Percentiles rank a stretch among this genome's conserved stretches.
phyloP scores from a whole-genome alignment of 64 coral and sea anemone genomes.

The Dendrophyllia cribrosa region DNA sequence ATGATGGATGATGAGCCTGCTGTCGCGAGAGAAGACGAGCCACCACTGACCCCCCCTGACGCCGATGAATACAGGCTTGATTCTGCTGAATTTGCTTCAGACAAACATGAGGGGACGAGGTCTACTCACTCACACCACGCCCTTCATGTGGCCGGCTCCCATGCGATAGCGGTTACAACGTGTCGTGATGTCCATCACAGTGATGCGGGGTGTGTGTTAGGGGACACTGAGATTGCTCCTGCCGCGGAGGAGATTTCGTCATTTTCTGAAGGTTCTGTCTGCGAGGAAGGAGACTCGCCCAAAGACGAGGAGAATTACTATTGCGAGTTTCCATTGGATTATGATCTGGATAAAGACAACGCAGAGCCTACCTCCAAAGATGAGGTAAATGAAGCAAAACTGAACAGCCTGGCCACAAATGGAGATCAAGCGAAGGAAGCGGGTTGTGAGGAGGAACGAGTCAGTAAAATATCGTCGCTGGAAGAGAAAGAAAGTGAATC shows the following conservation, averaged over 20 bases:
- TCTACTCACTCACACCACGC: constrained; percentile 84
- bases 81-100: constrained; percentile 82
- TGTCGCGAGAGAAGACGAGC: background rate
- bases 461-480: background rate
- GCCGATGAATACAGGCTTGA: constrained; percentile 85
- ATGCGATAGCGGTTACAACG: constrained; percentile 35
- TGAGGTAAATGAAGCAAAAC: background rate
- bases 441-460: background rate
- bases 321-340: constrained; percentile 43
- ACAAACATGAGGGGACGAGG: constrained; percentile 54
- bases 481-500: background rate
- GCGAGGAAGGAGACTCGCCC: constrained; percentile 10
- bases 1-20: constrained; percentile 67
- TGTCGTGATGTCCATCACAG: constrained; percentile 51
- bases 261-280: constrained; percentile 29
- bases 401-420: background rate
- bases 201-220: constrained; percentile 22
- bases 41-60: constrained; percentile 32
- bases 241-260: constrained; percentile 12
- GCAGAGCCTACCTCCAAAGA: background rate
- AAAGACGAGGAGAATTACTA: background rate
- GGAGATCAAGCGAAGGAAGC: background rate
- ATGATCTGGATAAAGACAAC: background rate
- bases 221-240: constrained; percentile 37
- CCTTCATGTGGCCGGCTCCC: constrained; percentile 68